Percentiles rank a stretch among this genome's conserved stretches.
These are phyloP conservation scores for Mycteria americana DNA, from an alignment of 2,797 vertebrate species.

Conservation along the genomic window DNA sequence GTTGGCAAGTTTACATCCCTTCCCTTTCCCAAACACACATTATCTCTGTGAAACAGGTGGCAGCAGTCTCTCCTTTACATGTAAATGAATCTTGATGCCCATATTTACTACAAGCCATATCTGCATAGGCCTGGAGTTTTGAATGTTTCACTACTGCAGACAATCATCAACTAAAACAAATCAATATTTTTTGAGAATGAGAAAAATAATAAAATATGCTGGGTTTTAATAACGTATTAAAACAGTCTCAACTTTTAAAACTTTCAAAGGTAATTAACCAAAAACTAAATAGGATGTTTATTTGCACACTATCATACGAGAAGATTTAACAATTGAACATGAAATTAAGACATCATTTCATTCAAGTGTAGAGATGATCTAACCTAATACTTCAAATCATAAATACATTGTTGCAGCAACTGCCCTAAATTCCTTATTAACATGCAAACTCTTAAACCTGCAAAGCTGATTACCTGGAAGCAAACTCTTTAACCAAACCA, in stretches of 20 bases:
- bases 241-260: background rate
- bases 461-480: background rate
- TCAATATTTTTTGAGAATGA: background rate
- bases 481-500: background rate
- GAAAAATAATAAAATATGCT: background rate
- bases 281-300: background rate
- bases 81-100: slow-evolving; percentile 56
- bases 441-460: background rate
- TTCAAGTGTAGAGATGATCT: background rate
- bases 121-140: slow-evolving; percentile 5
- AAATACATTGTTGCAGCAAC: background rate
- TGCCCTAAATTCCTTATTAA: background rate
- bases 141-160: slow-evolving; percentile 7
- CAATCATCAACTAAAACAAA: slow-evolving; percentile 12
- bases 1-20: slow-evolving; percentile 65
- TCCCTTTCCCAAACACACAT: slow-evolving; percentile 58
- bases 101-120: slow-evolving; percentile 41
- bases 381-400: background rate
- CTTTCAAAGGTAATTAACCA: background rate
- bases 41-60: slow-evolving; percentile 75
- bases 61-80: slow-evolving; percentile 63
- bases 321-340: background rate
- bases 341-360: background rate
- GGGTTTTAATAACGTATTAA: background rate
- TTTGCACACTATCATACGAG: background rate